Evolutionary conservation across 2,113 vertebrate species (phyloP), one percentile per base, ranked within the genome.

Genomic region (rat (Rattus norvegicus)): DNA sequence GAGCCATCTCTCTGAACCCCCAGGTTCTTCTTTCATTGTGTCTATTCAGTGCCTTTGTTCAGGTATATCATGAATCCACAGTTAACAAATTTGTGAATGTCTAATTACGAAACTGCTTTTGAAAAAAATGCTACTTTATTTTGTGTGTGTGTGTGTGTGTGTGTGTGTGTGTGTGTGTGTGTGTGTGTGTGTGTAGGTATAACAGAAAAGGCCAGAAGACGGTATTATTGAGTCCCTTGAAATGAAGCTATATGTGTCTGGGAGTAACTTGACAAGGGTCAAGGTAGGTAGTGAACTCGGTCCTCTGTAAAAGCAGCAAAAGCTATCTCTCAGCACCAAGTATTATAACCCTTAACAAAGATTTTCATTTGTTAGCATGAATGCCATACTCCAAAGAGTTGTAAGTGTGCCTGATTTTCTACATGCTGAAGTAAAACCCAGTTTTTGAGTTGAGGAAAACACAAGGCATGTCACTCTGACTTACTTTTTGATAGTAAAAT

Each of bases 361-460:
- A 63, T 3, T 26, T 63, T 65, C 73, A n/a, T 92, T 95, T 88
- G 14, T 87, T 59, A 61, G 7, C 13, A 4, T 89, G 33, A 90
- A 19, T 54, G 56, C 39, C 24, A 33, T 17, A 36, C 87, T 39
- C 14, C 54, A 80, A 73, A 20, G 9, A 73, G 14, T 13, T 59
- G 59, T 70, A 76, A 92, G 83, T 56, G 1, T 93, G 95, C 49
- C 87, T 79, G 36, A 54, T 39, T 30, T 30, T n/a, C 3, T 11
- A n/a, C 5, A 76, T 76, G 52, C 70, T 89, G 54, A 54, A 20
- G 43, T 47, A 61, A 94, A 93, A 83, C 19, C 1, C 0, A 76
- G 13, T 22, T 17, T 92, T 92, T 80, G 39, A 91, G 14, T 70
- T 76, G 73, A 70, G 92, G 96, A 88, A 95, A 96, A 85, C 14